Evolutionary conservation across 2,113 vertebrate species (phyloP).

Genomic region (Crotalus viridis): DNA sequence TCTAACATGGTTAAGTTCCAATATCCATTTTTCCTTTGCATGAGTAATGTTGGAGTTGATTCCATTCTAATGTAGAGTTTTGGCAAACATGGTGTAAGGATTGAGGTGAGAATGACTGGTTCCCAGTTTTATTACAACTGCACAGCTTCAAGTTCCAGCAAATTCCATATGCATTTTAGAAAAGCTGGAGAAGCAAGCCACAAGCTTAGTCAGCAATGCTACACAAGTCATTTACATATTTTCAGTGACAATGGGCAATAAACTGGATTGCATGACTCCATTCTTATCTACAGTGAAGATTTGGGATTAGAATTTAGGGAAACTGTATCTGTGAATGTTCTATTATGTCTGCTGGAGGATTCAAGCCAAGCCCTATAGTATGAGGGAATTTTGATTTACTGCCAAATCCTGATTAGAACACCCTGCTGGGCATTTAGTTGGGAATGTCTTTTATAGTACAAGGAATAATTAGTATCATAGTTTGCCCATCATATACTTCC

Average conservation of each 20-base stretch:
- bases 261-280: background rate
- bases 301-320: background rate
- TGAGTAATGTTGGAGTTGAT: background rate
- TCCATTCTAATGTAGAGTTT: background rate
- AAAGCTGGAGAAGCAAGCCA: background rate
- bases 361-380: background rate
- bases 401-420: background rate
- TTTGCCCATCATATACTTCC: background rate
- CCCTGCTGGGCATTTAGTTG: background rate
- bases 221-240: background rate
- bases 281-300: background rate
- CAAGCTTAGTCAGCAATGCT: background rate
- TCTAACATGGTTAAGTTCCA: background rate
- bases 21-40: background rate
- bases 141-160: background rate
- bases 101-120: background rate
- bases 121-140: background rate
- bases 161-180: background rate
- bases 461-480: background rate
- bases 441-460: background rate
- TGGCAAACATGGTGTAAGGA: background rate
- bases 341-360: background rate
- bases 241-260: background rate
- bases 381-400: background rate
- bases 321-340: background rate